Percentiles rank a stretch among this genome's conserved stretches.
Evolutionary conservation across 2,113 vertebrate species (phyloP).

Genomic region (Hippocampus guttulatus): DNA sequence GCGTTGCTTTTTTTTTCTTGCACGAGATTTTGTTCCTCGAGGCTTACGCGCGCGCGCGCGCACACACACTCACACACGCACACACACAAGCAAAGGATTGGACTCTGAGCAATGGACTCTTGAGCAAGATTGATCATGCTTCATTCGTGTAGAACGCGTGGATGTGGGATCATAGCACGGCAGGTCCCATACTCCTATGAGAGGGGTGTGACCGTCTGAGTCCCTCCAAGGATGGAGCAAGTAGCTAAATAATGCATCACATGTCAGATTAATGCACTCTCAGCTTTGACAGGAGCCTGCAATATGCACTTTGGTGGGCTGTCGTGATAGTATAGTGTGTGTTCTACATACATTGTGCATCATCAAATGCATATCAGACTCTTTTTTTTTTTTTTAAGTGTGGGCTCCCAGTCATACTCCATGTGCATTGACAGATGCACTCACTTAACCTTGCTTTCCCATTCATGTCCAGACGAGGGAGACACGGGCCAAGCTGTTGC

Average conservation of each 20-base stretch:
- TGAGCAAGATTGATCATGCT: background rate
- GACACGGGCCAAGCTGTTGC: slow-evolving; percentile 65
- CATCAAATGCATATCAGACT: background rate
- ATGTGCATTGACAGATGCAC: slow-evolving; percentile 67
- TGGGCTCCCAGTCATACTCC: slow-evolving; percentile 18
- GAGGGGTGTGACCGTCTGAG: slow-evolving; percentile 69
- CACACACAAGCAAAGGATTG: background rate
- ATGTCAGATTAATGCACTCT: slow-evolving; percentile 57
- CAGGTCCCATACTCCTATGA: slow-evolving; percentile 53
- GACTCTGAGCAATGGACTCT: background rate
- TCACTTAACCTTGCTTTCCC: slow-evolving; percentile 76
- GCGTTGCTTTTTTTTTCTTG: slow-evolving; percentile 1
- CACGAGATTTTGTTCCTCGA: background rate
- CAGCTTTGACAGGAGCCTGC: slow-evolving; percentile 41
- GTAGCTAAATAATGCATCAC: slow-evolving; percentile 66
- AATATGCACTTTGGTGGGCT: slow-evolving; percentile 35
- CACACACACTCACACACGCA: background rate
- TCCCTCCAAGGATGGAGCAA: slow-evolving; percentile 55
- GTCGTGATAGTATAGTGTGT: background rate
- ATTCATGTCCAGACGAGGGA: slow-evolving; percentile 67
- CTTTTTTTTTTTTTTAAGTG: slow-evolving; percentile 35
- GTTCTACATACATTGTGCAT: no score
- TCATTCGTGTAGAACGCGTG: slow-evolving; percentile 16
- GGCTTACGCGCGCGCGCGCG: background rate
- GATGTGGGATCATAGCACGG: slow-evolving; percentile 46